A percentile compares a stretch with the other conserved stretches of the same genome.
phyloP scores from a whole-genome alignment of 2,888 invertebrate species.

The Meiosimyza decipiens region DNA sequence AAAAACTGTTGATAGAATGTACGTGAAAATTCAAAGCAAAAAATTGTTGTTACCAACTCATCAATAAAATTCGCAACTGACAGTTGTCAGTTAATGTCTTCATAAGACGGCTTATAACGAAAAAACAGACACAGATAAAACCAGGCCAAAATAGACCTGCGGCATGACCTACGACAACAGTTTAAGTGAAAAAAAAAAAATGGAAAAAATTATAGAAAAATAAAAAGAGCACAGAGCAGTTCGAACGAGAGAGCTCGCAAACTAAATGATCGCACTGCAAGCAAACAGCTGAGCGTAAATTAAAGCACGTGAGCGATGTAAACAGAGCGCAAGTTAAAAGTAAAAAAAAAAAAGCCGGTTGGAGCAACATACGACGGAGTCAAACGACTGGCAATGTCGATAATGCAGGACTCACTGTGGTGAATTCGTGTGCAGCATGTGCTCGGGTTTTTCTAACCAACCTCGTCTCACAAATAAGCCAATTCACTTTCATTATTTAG shows the following conservation, averaged over 20 bases:
- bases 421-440: too few species aligned
- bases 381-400: not conserved
- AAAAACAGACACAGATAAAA: constrained; percentile 2
- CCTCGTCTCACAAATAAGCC: not conserved
- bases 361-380: not conserved
- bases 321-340: constrained; percentile 12
- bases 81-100: constrained; percentile 7
- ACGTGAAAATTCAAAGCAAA: too few species aligned
- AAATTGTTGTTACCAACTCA: too few species aligned
- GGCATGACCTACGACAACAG: constrained; percentile 27
- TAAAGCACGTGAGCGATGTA: constrained; percentile 14
- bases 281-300: not conserved
- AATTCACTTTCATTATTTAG: constrained; percentile 28
- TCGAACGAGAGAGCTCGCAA: not conserved
- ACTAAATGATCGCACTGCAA: not conserved
- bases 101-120: not conserved
- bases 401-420: constrained; percentile 10
- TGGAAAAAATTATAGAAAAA: not conserved
- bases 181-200: not conserved
- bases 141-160: constrained; percentile 17
- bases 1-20: too few species aligned
- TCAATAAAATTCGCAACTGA: too few species aligned
- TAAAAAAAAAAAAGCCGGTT: constrained; percentile 5
- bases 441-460: too few species aligned
- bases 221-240: not conserved